These are phyloP conservation scores for Echinometra lucunter DNA, from an alignment of 53 echinoderm and acorn worm species.

Conservation along the genomic window DNA sequence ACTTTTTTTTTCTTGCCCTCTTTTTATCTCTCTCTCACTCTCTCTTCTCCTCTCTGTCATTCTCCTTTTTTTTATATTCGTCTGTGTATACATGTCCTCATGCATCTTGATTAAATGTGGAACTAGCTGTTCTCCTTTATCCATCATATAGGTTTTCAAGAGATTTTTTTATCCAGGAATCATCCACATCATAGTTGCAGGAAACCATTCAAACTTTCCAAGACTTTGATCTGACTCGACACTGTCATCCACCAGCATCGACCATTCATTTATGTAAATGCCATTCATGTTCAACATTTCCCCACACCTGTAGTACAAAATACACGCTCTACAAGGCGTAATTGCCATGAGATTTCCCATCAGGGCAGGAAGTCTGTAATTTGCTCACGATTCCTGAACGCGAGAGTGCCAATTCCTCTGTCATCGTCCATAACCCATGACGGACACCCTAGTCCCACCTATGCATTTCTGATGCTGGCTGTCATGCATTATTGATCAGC, in stretches of 20 bases:
- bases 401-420: constrained; percentile 58
- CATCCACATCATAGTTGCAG: not conserved
- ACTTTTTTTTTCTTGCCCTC: not conserved
- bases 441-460: constrained; percentile 54
- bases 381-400: constrained; percentile 37
- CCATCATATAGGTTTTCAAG: not conserved
- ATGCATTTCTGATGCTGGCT: constrained; percentile 64
- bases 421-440: constrained; percentile 59
- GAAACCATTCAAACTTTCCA: not conserved
- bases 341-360: constrained; percentile 51
- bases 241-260: not conserved
- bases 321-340: constrained; percentile 21
- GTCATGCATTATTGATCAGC: constrained; percentile 61
- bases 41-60: not conserved
- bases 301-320: not conserved
- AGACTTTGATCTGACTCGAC: not conserved
- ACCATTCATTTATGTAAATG: constrained; percentile 45
- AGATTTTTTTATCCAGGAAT: not conserved
- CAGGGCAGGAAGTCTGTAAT: constrained; percentile 61
- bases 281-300: constrained; percentile 50
- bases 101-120: not conserved
- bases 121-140: not conserved
- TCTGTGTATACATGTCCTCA: not conserved
- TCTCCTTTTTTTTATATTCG: not conserved
- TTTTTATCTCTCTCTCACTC: not conserved